Percentiles rank a stretch among this genome's conserved stretches.
Evolutionary conservation across 2,797 vertebrate species (phyloP).

Genomic region (Takifugu ocellatus): DNA sequence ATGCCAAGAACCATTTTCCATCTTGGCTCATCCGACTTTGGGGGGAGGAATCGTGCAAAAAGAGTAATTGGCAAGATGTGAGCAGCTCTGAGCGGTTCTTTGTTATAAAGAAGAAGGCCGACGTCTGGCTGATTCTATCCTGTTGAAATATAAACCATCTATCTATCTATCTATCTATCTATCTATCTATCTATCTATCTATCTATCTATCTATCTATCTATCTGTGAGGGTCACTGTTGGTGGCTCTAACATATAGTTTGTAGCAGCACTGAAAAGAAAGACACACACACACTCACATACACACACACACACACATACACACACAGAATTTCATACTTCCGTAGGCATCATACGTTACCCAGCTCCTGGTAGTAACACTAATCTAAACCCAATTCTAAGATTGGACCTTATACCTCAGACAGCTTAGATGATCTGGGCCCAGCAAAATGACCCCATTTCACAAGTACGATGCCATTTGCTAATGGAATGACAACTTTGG

Average conservation of each 20-base stretch:
- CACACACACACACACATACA: slow-evolving; percentile 6
- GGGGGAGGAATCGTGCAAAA: slow-evolving; percentile 73
- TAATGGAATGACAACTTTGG: too few relatives aligned
- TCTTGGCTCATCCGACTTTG: slow-evolving; percentile 79
- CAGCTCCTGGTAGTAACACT: too few relatives aligned
- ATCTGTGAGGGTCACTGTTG: slow-evolving; percentile 52
- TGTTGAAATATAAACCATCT: slow-evolving; percentile 1
- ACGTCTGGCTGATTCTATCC: background rate
- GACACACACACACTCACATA: slow-evolving; percentile 17
- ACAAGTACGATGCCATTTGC: too few relatives aligned
- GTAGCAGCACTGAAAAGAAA: slow-evolving; percentile 25
- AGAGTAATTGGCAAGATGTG: slow-evolving; percentile 81
- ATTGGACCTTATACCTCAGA: too few relatives aligned
- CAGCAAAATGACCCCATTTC: too few relatives aligned
- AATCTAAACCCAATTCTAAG: too few relatives aligned
- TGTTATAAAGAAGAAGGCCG: slow-evolving; percentile 57
- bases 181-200: slow-evolving; percentile 4
- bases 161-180: background rate
- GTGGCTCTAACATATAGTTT: slow-evolving; percentile 36
- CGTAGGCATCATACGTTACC: too few relatives aligned
- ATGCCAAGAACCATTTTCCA: slow-evolving; percentile 82
- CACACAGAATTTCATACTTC: slow-evolving; percentile 4
- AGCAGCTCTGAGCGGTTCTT: slow-evolving; percentile 66
- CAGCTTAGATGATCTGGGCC: too few relatives aligned
- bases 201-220: background rate